Evolutionary conservation across 2,113 vertebrate species (phyloP), one percentile per base, ranked within the genome.

Genomic region (Ctenomys sociabilis): DNA sequence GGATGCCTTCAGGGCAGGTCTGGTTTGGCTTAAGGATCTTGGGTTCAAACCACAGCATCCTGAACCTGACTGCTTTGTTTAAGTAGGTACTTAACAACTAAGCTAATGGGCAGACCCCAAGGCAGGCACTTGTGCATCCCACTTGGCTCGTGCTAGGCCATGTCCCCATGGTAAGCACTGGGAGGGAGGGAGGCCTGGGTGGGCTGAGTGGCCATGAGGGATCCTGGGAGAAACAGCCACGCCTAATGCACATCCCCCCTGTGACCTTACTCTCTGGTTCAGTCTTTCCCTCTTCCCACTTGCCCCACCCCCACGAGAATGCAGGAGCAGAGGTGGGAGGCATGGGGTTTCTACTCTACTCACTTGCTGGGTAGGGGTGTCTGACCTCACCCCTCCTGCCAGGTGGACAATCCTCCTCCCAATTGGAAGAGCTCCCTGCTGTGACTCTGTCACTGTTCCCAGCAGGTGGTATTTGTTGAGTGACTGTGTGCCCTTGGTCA

Each of bases 101-200:
- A n/a, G n/a, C n/a, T n/a, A n/a, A n/a, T n/a, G n/a, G n/a, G n/a
- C n/a, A n/a, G n/a, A n/a, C n/a, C n/a, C n/a, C n/a, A n/a, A n/a
- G n/a, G n/a, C n/a, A n/a, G n/a, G 9, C 3, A 26, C 10, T 32
- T 75, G 24, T 81, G 22, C 4, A 2, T 26, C 73, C 26, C 14
- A 7, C 3, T 4, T 13, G 35, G 66, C 49, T 70, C 77, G 17
- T n/a, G 22, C 10, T 2, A 49, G 2, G 2, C 0, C 28, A 32
- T 7, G 68, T n/a, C 35, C 35, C 68, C 35, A 21, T 28, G 43
- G 13, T 72, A 64, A 61, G 21, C 32, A 37, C 17, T 19, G 37
- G 35, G 35, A 30, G 24, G 24, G 30, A 32, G 35, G 66, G 6
- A 32, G 49, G 8, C 40, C 19, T 19, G 5, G 43, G 43, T 5